These are phyloP conservation scores for Acanthoscelides obtectus DNA, from an alignment of 2,888 invertebrate genomes.

Conservation along the genomic window DNA sequence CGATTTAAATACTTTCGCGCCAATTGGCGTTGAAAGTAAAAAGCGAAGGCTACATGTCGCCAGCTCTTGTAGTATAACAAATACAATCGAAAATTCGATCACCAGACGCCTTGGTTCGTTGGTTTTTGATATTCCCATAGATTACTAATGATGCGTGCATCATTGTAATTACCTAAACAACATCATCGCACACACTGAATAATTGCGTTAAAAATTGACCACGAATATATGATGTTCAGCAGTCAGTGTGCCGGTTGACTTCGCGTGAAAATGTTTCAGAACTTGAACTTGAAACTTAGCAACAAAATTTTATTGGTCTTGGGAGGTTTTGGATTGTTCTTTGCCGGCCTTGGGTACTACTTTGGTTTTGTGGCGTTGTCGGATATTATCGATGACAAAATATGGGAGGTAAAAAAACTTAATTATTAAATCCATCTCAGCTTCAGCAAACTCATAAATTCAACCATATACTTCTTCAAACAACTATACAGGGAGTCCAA, in stretches of 20 bases:
- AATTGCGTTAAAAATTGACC: background rate
- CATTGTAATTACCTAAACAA: background rate
- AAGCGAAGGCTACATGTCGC: no score
- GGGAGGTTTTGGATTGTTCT: constrained; percentile 23
- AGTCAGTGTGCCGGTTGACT: background rate
- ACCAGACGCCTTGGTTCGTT: background rate
- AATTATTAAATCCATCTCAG: no score
- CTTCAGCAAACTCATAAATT: no score
- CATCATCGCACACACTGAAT: background rate
- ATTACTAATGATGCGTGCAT: background rate
- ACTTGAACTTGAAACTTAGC: constrained; percentile 20
- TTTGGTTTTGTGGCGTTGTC: constrained; percentile 31
- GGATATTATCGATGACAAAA: constrained; percentile 28
- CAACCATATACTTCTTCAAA: no score
- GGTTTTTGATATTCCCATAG: background rate
- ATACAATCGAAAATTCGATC: background rate
- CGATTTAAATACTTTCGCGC: no score
- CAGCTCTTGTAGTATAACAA: no score
- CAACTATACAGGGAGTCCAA: no score
- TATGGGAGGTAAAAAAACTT: constrained; percentile 36
- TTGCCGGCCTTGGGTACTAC: constrained; percentile 22
- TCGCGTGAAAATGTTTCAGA: constrained; percentile 13
- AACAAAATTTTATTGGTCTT: constrained; percentile 21
- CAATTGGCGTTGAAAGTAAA: no score
- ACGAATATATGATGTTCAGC: background rate